Evolutionary conservation across 2,113 vertebrate species (phyloP).

Genomic region (Nannobrachium achirus): DNA sequence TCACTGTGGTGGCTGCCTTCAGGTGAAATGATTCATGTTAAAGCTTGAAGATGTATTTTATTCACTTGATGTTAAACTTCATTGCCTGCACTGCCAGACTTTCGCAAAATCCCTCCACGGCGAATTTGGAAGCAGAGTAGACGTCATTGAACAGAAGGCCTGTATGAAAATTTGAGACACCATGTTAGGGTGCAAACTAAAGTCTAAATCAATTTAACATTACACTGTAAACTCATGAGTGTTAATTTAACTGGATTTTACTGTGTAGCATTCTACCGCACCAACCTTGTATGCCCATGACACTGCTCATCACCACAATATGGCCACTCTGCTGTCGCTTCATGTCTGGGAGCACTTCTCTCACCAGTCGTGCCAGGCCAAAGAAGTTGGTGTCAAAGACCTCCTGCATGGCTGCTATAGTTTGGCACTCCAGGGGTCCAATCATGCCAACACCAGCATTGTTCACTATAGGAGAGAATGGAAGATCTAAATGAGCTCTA

Average conservation of each 20-base stretch:
- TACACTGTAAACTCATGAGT: too few species aligned
- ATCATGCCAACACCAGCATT: conserved; percentile 83
- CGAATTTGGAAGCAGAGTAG: conserved; percentile 81
- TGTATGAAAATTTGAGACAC: conserved; percentile 32
- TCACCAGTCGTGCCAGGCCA: conserved; percentile 76
- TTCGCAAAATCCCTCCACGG: conserved; percentile 83
- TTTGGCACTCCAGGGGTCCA: conserved; percentile 82
- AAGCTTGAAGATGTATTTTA: conserved; percentile 20
- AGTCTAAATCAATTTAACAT: too few species aligned
- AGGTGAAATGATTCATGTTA: background rate
- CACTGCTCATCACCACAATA: conserved; percentile 81
- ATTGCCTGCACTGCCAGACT: conserved; percentile 77
- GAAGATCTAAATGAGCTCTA: background rate
- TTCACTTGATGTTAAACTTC: conserved; percentile 83
- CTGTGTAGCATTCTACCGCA: conserved; percentile 1
- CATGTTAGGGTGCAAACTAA: background rate
- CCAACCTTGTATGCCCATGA: conserved; percentile 80
- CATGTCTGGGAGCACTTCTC: conserved; percentile 81
- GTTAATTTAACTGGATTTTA: background rate
- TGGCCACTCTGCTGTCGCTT: conserved; percentile 76
- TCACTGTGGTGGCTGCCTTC: conserved; percentile 5
- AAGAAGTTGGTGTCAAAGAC: conserved; percentile 82
- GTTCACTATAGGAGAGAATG: conserved; percentile 74
- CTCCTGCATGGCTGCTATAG: conserved; percentile 72
- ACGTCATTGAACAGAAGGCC: conserved; percentile 80